Percentiles rank a stretch among this genome's conserved stretches.
Conservation (phyloP, 2,797 vertebrate genomes). For the Delichon dasypus region DNA sequence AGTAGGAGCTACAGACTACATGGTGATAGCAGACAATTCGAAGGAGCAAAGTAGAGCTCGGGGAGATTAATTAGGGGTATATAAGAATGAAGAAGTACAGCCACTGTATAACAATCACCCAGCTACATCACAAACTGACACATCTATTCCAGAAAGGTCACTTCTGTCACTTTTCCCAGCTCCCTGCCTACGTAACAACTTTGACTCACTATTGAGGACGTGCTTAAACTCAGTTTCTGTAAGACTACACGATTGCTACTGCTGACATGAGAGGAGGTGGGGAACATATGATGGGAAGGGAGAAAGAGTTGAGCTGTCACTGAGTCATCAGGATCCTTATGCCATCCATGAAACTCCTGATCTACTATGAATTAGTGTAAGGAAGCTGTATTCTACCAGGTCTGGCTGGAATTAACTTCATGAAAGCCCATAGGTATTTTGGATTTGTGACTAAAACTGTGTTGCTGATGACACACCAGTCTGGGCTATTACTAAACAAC, state of each 20-base stretch:
- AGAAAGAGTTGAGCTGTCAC: neutral
- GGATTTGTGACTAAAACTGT: neutral
- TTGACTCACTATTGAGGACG: neutral
- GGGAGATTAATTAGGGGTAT: neutral
- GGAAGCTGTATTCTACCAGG: neutral
- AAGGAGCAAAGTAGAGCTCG: neutral
- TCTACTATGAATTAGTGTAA: neutral
- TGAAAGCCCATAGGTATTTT: neutral
- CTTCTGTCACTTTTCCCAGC: neutral
- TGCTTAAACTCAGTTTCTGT: neutral
- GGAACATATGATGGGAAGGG: neutral
- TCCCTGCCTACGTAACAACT: neutral
- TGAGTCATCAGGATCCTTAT: neutral
- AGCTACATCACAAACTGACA: neutral
- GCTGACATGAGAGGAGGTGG: neutral
- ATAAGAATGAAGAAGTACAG: neutral
- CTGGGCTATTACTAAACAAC: neutral
- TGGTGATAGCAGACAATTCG: neutral
- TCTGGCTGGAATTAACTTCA: neutral
- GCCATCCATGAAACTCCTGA: neutral
- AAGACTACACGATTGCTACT: neutral
- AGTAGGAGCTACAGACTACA: neutral
- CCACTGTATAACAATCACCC: neutral
- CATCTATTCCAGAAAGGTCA: neutral
- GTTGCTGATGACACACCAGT: neutral